A percentile compares a stretch with the other conserved stretches of the same genome.
Conservation (phyloP, 2,888 invertebrate species). For the Chloroclysta siterata region DNA sequence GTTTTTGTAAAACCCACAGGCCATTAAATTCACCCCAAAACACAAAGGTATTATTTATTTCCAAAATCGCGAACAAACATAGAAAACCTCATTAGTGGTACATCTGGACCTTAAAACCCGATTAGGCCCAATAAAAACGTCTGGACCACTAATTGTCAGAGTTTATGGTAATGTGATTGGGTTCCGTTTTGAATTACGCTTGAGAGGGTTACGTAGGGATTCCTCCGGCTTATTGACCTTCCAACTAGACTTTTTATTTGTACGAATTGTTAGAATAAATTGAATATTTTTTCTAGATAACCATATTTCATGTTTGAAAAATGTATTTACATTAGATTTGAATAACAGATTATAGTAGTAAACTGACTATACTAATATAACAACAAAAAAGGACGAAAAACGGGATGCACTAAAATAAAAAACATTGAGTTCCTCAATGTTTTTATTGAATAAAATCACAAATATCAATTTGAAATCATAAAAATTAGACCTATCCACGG, state of each 20-base stretch:
- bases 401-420: no score
- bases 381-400: no score
- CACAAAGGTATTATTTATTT: constrained; percentile 4
- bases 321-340: no score
- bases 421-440: no score
- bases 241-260: background rate
- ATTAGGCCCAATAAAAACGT: constrained; percentile 27
- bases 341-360: no score
- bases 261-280: no score
- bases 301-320: no score
- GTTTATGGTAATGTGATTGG: constrained; percentile 32
- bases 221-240: background rate
- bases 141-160: constrained; percentile 27
- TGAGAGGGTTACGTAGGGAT: background rate
- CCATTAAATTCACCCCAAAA: background rate
- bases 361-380: no score
- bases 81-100: constrained; percentile 1
- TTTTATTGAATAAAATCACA: no score
- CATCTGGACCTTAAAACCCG: constrained; percentile 15
- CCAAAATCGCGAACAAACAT: background rate
- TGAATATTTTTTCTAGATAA: no score
- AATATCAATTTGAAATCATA: no score
- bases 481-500: no score
- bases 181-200: constrained; percentile 24
- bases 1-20: background rate